Evolutionary conservation across 2,888 invertebrate genomes (phyloP), one percentile per base, ranked within the genome.

Genomic region (Netelia melanura): DNA sequence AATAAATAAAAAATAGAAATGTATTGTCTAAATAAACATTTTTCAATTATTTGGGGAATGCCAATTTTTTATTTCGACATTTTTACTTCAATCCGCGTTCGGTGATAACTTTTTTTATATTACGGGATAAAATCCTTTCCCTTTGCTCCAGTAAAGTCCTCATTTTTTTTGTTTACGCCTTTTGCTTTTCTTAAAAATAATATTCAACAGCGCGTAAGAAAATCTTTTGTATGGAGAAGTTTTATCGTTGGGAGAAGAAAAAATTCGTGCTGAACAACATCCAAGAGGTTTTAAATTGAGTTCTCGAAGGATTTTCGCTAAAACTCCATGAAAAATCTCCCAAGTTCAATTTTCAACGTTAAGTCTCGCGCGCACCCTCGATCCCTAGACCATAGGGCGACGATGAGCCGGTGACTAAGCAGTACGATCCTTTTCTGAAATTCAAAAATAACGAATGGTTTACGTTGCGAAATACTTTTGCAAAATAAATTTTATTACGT

Each of bases 401-500:
- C 1, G 75, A 30, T 0, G 65, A 10, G 25, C 54, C 68, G 11
- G 91, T 91, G 11, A 25, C 52, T 30, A 92, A 83, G 81, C 89
- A 91, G 75, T 88, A 90, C 0, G 38, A 83, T 10, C 90, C 91
- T 10, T 54, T 79, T 6, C 92, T 92, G 71, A 71, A 89, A 84
- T 8, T 62, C 11, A 61, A 68, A 71, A 56, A n/a, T 48, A 70
- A 64, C 64, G 14, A 48, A 11, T 21, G n/a, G 30, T 1, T 8
- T 48, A 80, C 14, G n/a, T 30, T 21, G 14, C 48, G 14, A 14
- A 3, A 3, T 48, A 14, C 3, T 48, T 48, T 14, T 48, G 11
- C 14, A 14, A 21, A 21, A 21, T 21, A 21, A 21, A 14, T 3
- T 48, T 10, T 48, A 14, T 48, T 10, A 2, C 2, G 10, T 0